Evolutionary conservation across 2,888 invertebrate genomes (phyloP).

Genomic region (Orthosia cruda): DNA sequence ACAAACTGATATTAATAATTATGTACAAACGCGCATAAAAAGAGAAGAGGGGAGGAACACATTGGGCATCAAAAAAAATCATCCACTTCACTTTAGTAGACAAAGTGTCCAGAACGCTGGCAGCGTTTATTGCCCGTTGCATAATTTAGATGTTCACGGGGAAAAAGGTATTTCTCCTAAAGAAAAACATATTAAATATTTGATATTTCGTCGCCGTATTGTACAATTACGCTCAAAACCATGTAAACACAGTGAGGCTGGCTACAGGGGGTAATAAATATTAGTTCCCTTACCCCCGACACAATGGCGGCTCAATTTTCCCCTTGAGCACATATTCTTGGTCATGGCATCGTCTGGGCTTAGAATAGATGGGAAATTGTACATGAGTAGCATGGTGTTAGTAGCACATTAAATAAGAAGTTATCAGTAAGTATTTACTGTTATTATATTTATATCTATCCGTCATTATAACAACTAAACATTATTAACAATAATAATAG

Average conservation of each 20-base stretch:
- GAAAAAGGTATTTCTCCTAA: no score
- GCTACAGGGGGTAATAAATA: conserved; percentile 46
- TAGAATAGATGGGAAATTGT: conserved; percentile 32
- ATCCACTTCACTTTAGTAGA: no score
- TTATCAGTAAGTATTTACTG: not conserved
- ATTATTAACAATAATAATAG: no score
- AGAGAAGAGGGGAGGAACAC: no score
- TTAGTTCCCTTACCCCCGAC: conserved; percentile 20
- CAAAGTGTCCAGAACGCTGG: no score
- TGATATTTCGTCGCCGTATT: conserved; percentile 9
- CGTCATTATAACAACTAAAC: no score
- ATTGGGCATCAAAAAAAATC: no score
- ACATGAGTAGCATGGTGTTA: conserved; percentile 16
- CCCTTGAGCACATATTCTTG: conserved; percentile 45
- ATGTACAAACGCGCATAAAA: no score
- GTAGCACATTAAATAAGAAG: not conserved
- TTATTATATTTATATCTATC: no score
- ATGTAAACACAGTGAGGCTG: conserved; percentile 36
- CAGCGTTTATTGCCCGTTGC: no score
- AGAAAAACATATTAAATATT: conserved; percentile 16
- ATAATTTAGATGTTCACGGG: no score
- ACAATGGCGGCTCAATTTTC: conserved; percentile 47
- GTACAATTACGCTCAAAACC: conserved; percentile 32
- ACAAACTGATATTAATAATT: no score
- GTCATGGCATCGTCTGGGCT: conserved; percentile 17